These are phyloP conservation scores for Stomatorhinus ivindoensis DNA, from an alignment of 2,113 vertebrate species.

Conservation along the genomic window DNA sequence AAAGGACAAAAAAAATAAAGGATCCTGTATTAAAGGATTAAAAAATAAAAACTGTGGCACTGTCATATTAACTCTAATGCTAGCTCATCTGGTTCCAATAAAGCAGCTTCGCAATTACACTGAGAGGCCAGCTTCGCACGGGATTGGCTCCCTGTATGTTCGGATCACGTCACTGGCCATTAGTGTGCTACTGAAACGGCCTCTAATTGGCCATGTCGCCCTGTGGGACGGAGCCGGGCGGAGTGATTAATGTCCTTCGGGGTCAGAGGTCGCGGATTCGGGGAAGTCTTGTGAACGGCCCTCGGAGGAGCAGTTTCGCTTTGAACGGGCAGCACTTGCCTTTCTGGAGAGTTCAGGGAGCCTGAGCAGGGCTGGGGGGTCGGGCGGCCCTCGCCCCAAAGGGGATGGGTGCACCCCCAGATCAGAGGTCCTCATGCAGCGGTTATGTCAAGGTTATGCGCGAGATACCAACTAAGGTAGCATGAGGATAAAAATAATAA, in stretches of 20 bases:
- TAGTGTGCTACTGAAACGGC: constrained; percentile 38
- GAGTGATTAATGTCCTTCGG: constrained; percentile 63
- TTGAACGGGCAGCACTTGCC: neutral
- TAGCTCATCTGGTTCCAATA: constrained; percentile 7
- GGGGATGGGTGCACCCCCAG: neutral
- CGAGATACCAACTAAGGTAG: neutral
- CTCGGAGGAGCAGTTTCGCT: constrained; percentile 31
- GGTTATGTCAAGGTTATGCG: neutral
- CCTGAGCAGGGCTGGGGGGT: neutral
- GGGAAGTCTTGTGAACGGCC: constrained; percentile 40
- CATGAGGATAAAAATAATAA: neutral
- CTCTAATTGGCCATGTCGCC: constrained; percentile 60
- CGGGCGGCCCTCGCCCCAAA: neutral
- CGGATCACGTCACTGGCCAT: constrained; percentile 24
- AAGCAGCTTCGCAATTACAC: neutral
- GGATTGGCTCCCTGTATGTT: neutral
- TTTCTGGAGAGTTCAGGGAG: neutral
- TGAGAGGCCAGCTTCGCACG: neutral
- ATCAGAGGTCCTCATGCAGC: neutral
- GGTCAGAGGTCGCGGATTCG: constrained; percentile 55
- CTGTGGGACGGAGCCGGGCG: constrained; percentile 55
- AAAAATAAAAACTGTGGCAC: neutral
- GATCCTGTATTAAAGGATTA: neutral
- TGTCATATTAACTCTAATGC: neutral
- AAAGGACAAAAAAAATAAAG: no score